Conservation (phyloP, 2,888 invertebrate species). For the Drosophila rubida region DNA sequence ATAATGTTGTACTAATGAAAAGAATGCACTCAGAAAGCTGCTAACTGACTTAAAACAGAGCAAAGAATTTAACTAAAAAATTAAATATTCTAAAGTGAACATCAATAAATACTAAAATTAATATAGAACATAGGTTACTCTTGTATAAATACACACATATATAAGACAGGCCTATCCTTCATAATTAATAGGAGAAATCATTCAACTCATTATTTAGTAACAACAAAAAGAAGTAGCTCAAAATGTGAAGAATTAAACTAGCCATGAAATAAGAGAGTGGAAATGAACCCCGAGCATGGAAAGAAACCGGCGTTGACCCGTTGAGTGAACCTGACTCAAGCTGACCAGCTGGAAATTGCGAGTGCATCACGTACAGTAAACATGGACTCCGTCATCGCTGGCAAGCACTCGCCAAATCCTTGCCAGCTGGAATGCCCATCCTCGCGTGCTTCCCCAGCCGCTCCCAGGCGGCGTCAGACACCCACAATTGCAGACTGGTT, state of each 20-base stretch:
- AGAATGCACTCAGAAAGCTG: too few relatives aligned
- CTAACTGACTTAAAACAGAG: too few relatives aligned
- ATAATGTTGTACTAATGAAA: too few relatives aligned
- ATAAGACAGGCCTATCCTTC: too few relatives aligned
- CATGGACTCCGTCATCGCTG: slow-evolving; percentile 25
- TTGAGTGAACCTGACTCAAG: too few relatives aligned
- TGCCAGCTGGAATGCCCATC: not conserved
- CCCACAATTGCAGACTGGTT: slow-evolving; percentile 58
- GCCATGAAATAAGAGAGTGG: not conserved
- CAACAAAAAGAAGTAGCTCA: too few relatives aligned
- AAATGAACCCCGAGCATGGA: not conserved
- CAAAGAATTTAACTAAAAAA: too few relatives aligned
- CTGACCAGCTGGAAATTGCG: slow-evolving; percentile 42
- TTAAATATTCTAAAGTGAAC: not conserved
- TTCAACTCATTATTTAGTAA: too few relatives aligned
- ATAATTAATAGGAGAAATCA: too few relatives aligned
- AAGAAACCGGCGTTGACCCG: slow-evolving; percentile 24
- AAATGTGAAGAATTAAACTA: too few relatives aligned
- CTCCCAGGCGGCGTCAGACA: slow-evolving; percentile 34
- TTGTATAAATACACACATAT: too few relatives aligned
- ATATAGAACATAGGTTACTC: not conserved
- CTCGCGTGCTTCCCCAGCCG: not conserved
- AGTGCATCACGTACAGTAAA: slow-evolving; percentile 63
- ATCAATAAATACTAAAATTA: slow-evolving; percentile 7
- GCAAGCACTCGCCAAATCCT: slow-evolving; percentile 36